Percentiles rank a stretch among this genome's conserved stretches.
Evolutionary conservation across 2,888 invertebrate species (phyloP).

Genomic region (Pediacus dermestoides): DNA sequence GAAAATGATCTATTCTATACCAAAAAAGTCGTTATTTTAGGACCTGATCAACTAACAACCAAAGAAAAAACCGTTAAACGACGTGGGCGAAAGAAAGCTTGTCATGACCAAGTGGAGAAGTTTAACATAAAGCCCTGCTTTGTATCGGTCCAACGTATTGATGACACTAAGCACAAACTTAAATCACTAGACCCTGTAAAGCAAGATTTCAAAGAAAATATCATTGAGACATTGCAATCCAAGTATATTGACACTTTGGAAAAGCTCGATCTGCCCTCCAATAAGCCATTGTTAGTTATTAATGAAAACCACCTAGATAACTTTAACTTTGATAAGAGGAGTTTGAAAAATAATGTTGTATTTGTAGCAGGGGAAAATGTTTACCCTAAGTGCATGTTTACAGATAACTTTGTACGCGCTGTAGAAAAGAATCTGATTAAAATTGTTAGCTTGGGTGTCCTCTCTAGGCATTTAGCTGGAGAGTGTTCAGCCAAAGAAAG

Average conservation of each 20-base stretch:
- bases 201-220: neutral
- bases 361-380: conserved; percentile 14
- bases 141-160: too few species aligned
- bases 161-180: neutral
- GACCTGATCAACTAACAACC: conserved; percentile 5
- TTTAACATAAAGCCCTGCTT: conserved; percentile 16
- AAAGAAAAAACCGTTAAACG: conserved; percentile 4
- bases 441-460: conserved; percentile 20
- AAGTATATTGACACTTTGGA: conserved; percentile 15
- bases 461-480: conserved; percentile 18
- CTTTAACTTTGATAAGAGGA: conserved; percentile 14
- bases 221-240: conserved; percentile 1
- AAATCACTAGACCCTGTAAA: neutral
- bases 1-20: conserved; percentile 21
- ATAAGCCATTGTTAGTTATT: conserved; percentile 22
- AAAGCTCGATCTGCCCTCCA: conserved; percentile 19
- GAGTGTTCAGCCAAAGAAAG: too few species aligned
- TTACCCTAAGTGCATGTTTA: conserved; percentile 8
- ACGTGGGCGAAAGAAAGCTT: conserved; percentile 5
- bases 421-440: conserved; percentile 20
- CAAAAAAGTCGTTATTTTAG: conserved; percentile 24
- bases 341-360: conserved; percentile 22
- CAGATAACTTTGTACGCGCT: conserved; percentile 14
- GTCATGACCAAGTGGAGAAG: neutral
- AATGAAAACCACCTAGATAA: conserved; percentile 18